Evolutionary conservation across 2,113 vertebrate species (phyloP), one percentile per base, ranked within the genome.

Genomic region (Agelaius phoeniceus): DNA sequence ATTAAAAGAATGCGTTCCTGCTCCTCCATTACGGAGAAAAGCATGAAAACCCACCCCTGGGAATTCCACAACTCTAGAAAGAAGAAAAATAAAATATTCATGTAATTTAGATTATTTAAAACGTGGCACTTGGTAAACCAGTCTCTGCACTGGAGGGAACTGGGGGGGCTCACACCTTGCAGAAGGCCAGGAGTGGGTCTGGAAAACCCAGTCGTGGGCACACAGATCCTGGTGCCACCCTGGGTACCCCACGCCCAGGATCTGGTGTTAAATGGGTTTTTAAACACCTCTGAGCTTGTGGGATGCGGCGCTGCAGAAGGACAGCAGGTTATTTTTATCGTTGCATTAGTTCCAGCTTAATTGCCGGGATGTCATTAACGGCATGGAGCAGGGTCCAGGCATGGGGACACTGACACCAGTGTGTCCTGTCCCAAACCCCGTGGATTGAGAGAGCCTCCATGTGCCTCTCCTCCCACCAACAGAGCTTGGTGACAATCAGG

Each of bases 41-140:
- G 81, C 78, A 61, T 68, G 67, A 83, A 92, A 94, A 79, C 77
- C 86, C 62, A 46, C 44, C 95, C 90, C 85, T 37, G 75, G 85
- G 90, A 87, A 90, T 54, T 26, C 17, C 66, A 82, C 85, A 87
- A 76, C 62, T 68, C 87, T 17, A 54, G 89, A 77, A 96, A 88
- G 87, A 65, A 31, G 71, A 65, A 71, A 93, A 87, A 76, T 44
- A 52, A 63, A 80, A 90, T 87, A 89, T 35, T 55, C 79, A 63
- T 57, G 67, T 41, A 33, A 80, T 83, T 90, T 46, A 17, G 65
- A 31, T 52, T 61, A 83, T 48, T 90, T 83, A 80, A 92, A 88
- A 86, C 6, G 6, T 1, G 13, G 51, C 54, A 61, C 27, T 35
- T 39, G 72, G 59, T 72, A 92, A 91, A 94, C 91, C 93, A 84